phyloP scores from a whole-genome alignment of 2,888 invertebrate genomes.

The Anodontia alba region DNA sequence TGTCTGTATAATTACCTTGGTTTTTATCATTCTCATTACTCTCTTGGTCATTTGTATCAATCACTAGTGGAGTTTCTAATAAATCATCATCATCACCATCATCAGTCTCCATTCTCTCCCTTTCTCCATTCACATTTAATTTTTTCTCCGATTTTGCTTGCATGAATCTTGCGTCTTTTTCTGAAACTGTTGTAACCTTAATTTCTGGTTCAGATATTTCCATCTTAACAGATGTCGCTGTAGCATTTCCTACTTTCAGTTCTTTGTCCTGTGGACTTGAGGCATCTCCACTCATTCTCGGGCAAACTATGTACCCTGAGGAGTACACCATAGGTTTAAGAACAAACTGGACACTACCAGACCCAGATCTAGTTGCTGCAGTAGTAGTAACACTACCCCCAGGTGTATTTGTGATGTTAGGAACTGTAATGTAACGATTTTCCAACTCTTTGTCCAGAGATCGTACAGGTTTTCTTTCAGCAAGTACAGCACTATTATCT shows the following conservation, averaged over 20 bases:
- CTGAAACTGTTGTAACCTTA: neutral
- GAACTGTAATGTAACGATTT: neutral
- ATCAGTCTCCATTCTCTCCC: neutral
- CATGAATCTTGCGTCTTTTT: neutral
- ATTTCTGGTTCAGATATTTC: neutral
- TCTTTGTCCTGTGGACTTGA: conserved; percentile 10
- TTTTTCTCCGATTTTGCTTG: neutral
- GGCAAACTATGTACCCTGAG: conserved; percentile 47
- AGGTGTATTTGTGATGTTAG: neutral
- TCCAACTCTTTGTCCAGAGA: neutral
- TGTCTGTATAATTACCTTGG: conserved; percentile 48
- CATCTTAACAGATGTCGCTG: neutral
- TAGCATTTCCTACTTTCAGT: conserved; percentile 11
- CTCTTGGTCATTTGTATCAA: neutral
- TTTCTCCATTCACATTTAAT: conserved; percentile 24
- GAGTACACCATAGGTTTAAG: conserved; percentile 50
- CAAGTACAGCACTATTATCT: neutral
- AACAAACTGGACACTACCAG: conserved; percentile 25
- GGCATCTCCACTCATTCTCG: conserved; percentile 3
- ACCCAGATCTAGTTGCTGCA: neutral
- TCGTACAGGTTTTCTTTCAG: neutral
- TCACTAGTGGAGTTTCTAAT: neutral
- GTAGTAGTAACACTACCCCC: neutral
- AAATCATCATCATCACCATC: conserved; percentile 45
- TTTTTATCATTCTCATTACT: neutral